A percentile compares a stretch with the other conserved stretches of the same genome.
phyloP scores from a whole-genome alignment of 1,140 invertebrate species.

The Temnothorax longispinosus region DNA sequence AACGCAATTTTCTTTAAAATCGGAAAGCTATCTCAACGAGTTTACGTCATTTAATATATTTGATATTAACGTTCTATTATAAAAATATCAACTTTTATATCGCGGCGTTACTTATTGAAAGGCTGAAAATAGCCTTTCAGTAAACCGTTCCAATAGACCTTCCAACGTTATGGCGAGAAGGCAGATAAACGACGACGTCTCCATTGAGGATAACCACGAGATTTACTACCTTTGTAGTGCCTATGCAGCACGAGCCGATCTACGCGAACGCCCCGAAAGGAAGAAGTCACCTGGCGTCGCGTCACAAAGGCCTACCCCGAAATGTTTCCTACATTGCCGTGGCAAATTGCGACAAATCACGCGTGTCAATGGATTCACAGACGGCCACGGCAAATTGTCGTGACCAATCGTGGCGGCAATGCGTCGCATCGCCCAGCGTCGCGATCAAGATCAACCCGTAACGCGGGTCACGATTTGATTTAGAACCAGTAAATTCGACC shows the following conservation, averaged over 20 bases:
- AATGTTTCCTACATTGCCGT: slow-evolving; percentile 77
- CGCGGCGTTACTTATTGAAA: neutral
- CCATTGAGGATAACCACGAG: slow-evolving; percentile 72
- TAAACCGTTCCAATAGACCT: neutral
- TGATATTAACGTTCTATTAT: neutral
- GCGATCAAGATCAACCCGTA: slow-evolving; percentile 30
- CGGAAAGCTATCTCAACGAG: neutral
- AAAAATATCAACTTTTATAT: neutral
- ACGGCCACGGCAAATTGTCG: slow-evolving; percentile 56
- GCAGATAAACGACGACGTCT: slow-evolving; percentile 64
- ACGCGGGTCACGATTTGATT: slow-evolving; percentile 48
- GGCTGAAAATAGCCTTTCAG: neutral
- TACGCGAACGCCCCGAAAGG: slow-evolving; percentile 24
- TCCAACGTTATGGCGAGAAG: neutral
- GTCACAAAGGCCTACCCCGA: slow-evolving; percentile 67
- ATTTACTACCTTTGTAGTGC: slow-evolving; percentile 75
- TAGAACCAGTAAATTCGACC: slow-evolving; percentile 62
- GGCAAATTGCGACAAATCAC: slow-evolving; percentile 79
- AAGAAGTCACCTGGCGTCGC: slow-evolving; percentile 76
- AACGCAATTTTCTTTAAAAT: neutral
- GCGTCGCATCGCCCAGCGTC: slow-evolving; percentile 18
- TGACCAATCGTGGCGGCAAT: slow-evolving; percentile 43
- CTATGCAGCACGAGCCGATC: slow-evolving; percentile 70
- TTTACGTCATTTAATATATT: neutral
- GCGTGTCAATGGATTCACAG: slow-evolving; percentile 63